Conservation (phyloP, 2,113 vertebrate species). For the Vidua chalybeata region DNA sequence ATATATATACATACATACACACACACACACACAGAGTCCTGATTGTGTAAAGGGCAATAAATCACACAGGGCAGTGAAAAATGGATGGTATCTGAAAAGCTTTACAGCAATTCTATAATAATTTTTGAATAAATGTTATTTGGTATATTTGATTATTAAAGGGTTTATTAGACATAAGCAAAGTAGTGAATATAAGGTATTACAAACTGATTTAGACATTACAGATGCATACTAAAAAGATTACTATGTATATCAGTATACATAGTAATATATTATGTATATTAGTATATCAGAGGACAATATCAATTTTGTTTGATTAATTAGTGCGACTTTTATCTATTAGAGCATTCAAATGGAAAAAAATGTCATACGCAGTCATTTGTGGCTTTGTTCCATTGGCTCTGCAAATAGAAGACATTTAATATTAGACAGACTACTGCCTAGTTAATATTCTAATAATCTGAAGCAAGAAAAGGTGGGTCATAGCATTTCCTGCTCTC, state of each 20-base stretch:
- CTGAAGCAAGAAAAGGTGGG: background rate
- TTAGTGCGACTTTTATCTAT: background rate
- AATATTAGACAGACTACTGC: conserved; percentile 59
- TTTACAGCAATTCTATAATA: background rate
- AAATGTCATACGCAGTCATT: conserved; percentile 91
- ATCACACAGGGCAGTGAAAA: background rate
- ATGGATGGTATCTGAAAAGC: background rate
- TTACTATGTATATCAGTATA: no score
- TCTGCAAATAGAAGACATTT: conserved; percentile 84
- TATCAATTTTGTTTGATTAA: background rate
- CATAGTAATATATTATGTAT: no score
- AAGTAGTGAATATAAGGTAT: background rate
- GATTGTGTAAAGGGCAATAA: background rate
- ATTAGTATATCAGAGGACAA: background rate
- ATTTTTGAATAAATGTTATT: background rate
- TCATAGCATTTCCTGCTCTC: background rate
- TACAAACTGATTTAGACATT: background rate
- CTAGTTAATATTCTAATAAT: background rate
- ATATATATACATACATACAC: background rate
- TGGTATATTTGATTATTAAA: background rate
- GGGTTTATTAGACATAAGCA: background rate
- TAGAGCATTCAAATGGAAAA: conserved; percentile 30
- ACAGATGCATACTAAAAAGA: background rate
- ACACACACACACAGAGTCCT: background rate
- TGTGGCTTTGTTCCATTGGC: conserved; percentile 71